Evolutionary conservation across 2,797 vertebrate genomes (phyloP).

Genomic region (Cryptoblepharus egeriae): DNA sequence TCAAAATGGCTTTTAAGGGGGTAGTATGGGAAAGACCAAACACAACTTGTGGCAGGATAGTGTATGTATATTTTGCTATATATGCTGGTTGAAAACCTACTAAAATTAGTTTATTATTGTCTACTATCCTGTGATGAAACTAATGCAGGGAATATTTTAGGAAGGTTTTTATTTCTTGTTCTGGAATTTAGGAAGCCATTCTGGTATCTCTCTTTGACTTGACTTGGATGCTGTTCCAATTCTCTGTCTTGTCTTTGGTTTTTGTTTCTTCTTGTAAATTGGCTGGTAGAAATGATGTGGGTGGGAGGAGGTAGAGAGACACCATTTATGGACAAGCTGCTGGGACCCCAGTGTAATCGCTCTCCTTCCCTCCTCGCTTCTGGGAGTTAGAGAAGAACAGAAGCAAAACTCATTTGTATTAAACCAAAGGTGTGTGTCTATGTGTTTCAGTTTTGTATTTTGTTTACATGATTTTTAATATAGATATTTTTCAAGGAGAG

Average conservation of each 20-base stretch:
- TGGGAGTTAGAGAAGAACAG: constrained; percentile 13
- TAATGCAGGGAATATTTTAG: constrained; percentile 25
- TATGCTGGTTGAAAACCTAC: constrained; percentile 55
- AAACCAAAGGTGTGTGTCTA: constrained; percentile 66
- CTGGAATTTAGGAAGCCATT: constrained; percentile 40
- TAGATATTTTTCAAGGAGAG: constrained; percentile 19
- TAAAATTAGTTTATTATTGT: constrained; percentile 21
- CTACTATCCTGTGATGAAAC: constrained; percentile 16
- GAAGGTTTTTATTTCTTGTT: constrained; percentile 26
- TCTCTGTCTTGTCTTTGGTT: constrained; percentile 2
- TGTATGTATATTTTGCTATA: constrained; percentile 72
- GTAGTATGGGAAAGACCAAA: constrained; percentile 66
- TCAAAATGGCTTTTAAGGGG: constrained; percentile 44
- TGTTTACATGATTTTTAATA: constrained; percentile 65
- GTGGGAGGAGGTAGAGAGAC: not conserved
- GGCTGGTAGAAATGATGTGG: constrained; percentile 4
- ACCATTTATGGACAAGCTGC: not conserved
- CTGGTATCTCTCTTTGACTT: constrained; percentile 45
- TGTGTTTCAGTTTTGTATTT: constrained; percentile 56
- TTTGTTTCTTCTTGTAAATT: not conserved
- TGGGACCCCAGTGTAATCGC: constrained; percentile 23
- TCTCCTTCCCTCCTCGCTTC: constrained; percentile 15
- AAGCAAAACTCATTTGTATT: constrained; percentile 42
- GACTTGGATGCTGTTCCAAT: constrained; percentile 47
- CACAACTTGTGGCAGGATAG: constrained; percentile 39